phyloP scores from a whole-genome alignment of 2,888 invertebrate species.

The Cephus pulcher region DNA sequence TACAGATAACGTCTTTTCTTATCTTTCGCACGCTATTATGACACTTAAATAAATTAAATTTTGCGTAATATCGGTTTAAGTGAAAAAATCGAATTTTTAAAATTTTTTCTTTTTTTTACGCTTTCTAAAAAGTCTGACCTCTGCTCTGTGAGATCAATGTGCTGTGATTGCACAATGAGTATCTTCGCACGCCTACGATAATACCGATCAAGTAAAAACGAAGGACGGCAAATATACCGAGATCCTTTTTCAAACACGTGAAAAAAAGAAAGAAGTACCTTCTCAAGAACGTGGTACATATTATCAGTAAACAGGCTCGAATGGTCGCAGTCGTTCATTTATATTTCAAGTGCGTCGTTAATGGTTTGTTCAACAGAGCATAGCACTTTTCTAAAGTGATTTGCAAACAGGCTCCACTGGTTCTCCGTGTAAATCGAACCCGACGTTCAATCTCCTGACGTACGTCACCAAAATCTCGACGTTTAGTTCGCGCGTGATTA shows the following conservation, averaged over 20 bases:
- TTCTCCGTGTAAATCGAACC: not conserved
- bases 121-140: not conserved
- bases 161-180: not conserved
- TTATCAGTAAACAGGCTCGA: not conserved
- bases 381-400: slow-evolving; percentile 5
- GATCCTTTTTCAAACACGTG: not conserved
- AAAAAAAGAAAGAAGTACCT: not conserved
- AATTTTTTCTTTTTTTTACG: not conserved
- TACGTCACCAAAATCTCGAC: not conserved
- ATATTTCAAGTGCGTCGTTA: not conserved
- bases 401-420: slow-evolving; percentile 4
- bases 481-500: not conserved
- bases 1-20: no score
- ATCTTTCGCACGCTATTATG: no score
- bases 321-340: not conserved
- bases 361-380: slow-evolving; percentile 5
- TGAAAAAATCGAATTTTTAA: not conserved
- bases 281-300: not conserved
- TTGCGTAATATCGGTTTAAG: not conserved
- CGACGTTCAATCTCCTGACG: not conserved
- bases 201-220: not conserved
- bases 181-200: not conserved
- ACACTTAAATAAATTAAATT: not conserved
- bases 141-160: not conserved
- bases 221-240: not conserved